phyloP scores from a whole-genome alignment of 2,888 invertebrate genomes.

The Endomychus coccineus region DNA sequence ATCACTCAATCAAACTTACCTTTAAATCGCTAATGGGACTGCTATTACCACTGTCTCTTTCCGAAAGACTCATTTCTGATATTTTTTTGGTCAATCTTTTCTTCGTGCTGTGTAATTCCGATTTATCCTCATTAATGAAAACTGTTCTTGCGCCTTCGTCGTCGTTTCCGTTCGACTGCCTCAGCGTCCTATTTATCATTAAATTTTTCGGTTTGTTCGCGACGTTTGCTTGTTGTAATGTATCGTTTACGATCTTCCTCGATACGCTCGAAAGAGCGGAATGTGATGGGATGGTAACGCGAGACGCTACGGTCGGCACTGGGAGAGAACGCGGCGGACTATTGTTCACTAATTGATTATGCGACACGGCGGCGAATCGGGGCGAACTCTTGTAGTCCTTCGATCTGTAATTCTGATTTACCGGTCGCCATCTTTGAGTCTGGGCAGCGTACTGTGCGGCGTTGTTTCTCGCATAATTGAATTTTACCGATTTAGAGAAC shows the following conservation, averaged over 20 bases:
- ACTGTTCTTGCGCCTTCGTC: background rate
- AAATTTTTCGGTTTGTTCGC: too few species aligned
- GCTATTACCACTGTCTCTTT: slow-evolving; percentile 31
- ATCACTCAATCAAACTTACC: too few species aligned
- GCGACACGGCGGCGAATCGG: slow-evolving; percentile 30
- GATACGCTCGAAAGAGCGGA: too few species aligned
- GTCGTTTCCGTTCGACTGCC: background rate
- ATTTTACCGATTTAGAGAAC: slow-evolving; percentile 11
- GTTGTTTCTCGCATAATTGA: background rate
- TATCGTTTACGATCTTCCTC: too few species aligned
- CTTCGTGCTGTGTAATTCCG: slow-evolving; percentile 23
- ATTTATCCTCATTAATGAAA: slow-evolving; percentile 1
- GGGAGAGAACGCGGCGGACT: slow-evolving; percentile 3
- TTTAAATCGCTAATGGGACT: slow-evolving; percentile 27
- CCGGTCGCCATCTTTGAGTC: slow-evolving; percentile 31
- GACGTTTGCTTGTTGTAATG: too few species aligned
- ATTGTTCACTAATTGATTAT: slow-evolving; percentile 34
- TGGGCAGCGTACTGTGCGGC: slow-evolving; percentile 5
- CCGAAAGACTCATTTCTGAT: slow-evolving; percentile 28
- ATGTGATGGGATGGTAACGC: slow-evolving; percentile 21
- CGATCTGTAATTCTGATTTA: slow-evolving; percentile 19
- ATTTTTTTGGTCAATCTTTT: slow-evolving; percentile 28
- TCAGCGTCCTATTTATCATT: too few species aligned
- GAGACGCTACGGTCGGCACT: slow-evolving; percentile 19
- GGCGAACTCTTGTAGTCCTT: slow-evolving; percentile 26